Evolutionary conservation across 2,113 vertebrate genomes (phyloP).

Genomic region (Eretmochelys imbricata): DNA sequence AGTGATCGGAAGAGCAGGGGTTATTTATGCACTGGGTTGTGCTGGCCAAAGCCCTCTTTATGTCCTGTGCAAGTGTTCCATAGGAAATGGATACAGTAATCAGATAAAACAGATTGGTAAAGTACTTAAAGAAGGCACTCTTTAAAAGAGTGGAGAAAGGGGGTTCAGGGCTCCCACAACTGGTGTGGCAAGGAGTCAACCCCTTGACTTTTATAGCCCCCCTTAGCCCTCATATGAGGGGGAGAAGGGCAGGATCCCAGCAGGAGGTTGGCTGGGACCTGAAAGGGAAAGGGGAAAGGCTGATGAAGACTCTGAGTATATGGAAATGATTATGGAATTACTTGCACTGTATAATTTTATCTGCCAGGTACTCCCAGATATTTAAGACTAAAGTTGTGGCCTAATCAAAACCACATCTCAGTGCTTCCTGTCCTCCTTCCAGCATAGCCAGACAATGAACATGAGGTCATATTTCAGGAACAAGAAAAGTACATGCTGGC

Average conservation of each 20-base stretch:
- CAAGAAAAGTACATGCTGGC: not conserved
- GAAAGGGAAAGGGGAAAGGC: not conserved
- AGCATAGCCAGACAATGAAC: not conserved
- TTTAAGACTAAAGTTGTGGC: not conserved
- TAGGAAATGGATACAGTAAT: not conserved
- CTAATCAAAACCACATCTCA: not conserved
- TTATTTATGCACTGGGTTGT: not conserved
- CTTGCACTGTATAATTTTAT: not conserved
- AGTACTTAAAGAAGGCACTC: not conserved
- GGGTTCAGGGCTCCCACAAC: not conserved
- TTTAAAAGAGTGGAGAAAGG: not conserved
- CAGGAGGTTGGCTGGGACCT: not conserved
- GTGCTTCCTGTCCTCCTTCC: not conserved
- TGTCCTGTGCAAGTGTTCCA: not conserved
- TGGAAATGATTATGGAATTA: not conserved
- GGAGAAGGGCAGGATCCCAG: not conserved
- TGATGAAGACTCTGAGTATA: not conserved
- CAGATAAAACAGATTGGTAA: not conserved
- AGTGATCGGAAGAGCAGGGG: not conserved
- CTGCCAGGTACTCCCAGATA: not conserved
- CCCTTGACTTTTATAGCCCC: not conserved
- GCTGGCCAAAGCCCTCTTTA: not conserved
- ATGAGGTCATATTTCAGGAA: not conserved
- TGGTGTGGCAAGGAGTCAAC: not conserved
- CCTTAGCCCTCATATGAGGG: not conserved